These are phyloP conservation scores for Drosophila mojavensis DNA, from an alignment of 1,140 invertebrate species.

Conservation along the genomic window DNA sequence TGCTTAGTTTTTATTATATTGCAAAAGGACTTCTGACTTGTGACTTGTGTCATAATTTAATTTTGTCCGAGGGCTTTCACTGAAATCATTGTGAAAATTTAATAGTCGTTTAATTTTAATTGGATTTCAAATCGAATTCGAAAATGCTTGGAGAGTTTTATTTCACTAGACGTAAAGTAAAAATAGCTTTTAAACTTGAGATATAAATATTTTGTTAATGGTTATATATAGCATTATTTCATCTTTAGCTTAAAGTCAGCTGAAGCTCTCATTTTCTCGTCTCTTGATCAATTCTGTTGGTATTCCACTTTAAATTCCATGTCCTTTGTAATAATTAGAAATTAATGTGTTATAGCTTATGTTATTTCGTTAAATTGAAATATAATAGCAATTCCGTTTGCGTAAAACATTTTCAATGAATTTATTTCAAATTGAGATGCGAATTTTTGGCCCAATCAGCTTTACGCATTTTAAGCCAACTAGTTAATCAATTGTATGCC, in stretches of 20 bases:
- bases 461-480: too few species aligned
- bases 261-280: too few species aligned
- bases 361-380: not conserved
- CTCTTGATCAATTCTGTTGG: not conserved
- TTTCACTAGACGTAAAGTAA: too few species aligned
- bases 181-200: too few species aligned
- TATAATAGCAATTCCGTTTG: not conserved
- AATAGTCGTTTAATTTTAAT: constrained; percentile 15
- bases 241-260: too few species aligned
- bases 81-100: constrained; percentile 15
- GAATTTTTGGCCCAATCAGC: constrained; percentile 2
- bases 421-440: not conserved
- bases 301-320: not conserved
- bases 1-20: constrained; percentile 69
- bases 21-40: constrained; percentile 38
- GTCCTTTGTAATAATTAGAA: not conserved
- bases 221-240: too few species aligned
- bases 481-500: not conserved
- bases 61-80: constrained; percentile 15
- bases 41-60: constrained; percentile 51
- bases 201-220: too few species aligned
- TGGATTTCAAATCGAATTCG: constrained; percentile 1
- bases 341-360: not conserved
- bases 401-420: not conserved
- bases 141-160: not conserved